Conservation (phyloP, 2,113 vertebrate species). For the Phalacrocorax carbo region DNA sequence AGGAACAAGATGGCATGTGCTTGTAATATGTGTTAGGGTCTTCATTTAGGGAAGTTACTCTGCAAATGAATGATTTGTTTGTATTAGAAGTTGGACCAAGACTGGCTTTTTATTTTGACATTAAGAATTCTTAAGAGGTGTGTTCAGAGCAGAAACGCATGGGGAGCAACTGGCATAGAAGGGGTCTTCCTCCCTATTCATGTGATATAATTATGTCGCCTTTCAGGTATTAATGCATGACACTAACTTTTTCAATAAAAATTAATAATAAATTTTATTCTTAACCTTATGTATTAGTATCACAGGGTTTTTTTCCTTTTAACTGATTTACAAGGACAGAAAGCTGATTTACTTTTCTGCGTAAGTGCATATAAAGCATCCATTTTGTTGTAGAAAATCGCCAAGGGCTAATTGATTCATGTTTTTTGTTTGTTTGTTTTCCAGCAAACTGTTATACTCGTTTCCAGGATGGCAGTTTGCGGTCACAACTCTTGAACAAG, state of each 20-base stretch:
- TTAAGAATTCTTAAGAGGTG: not conserved
- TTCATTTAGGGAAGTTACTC: not conserved
- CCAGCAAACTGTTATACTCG: slow-evolving; percentile 88
- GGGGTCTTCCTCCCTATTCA: not conserved
- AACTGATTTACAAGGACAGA: not conserved
- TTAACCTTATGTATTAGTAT: not conserved
- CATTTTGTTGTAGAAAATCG: not conserved
- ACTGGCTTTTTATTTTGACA: not conserved
- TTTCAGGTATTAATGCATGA: not conserved
- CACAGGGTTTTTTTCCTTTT: not conserved
- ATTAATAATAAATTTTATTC: not conserved
- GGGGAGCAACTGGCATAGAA: not conserved
- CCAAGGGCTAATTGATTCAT: not conserved
- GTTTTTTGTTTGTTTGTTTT: not conserved
- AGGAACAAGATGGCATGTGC: not conserved
- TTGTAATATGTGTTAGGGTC: not conserved
- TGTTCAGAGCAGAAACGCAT: not conserved
- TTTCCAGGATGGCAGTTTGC: slow-evolving; percentile 88
- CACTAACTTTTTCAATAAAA: not conserved
- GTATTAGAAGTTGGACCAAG: not conserved
- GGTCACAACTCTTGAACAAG: slow-evolving; percentile 86
- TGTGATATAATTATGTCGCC: not conserved
- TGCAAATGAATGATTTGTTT: not conserved
- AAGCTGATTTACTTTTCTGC: not conserved
- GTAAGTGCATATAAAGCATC: not conserved